These are phyloP conservation scores for Amblyteles armatorius DNA, from an alignment of 2,888 invertebrate species.

Conservation along the genomic window DNA sequence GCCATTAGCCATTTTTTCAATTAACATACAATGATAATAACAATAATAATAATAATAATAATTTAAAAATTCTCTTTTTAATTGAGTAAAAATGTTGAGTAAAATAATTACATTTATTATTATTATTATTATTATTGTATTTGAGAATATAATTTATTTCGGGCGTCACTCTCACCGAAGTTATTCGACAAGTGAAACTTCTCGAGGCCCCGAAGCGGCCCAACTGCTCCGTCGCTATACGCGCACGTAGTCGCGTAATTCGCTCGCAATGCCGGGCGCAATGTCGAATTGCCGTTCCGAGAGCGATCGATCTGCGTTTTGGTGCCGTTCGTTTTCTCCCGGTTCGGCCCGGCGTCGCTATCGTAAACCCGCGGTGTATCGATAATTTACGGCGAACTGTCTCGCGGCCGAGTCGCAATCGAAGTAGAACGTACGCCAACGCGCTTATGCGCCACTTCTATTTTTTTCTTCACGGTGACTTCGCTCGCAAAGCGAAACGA, in stretches of 20 bases:
- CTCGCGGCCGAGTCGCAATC: constrained; percentile 34
- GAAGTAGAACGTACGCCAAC: constrained; percentile 48
- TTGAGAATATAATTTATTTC: constrained; percentile 65
- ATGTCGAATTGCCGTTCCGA: constrained; percentile 61
- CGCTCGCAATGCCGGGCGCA: constrained; percentile 44
- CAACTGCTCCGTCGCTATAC: constrained; percentile 13
- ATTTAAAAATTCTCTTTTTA: not conserved
- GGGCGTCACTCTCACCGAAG: constrained; percentile 80
- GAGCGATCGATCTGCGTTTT: constrained; percentile 59
- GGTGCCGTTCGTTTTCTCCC: constrained; percentile 63
- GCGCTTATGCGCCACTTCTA: not conserved
- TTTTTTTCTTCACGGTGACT: not conserved
- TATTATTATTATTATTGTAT: no score
- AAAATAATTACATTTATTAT: not conserved
- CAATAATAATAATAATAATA: no score
- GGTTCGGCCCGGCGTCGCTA: not conserved
- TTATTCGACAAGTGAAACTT: constrained; percentile 82
- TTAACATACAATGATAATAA: no score
- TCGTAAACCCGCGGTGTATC: constrained; percentile 54
- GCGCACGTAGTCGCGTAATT: constrained; percentile 6
- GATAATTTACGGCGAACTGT: constrained; percentile 58
- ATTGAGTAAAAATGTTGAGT: not conserved
- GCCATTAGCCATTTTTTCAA: no score
- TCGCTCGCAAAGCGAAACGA: no score
- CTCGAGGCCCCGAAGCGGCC: constrained; percentile 53